phyloP scores from a whole-genome alignment of 2,888 invertebrate genomes.

The Drosophila hamatofila region DNA sequence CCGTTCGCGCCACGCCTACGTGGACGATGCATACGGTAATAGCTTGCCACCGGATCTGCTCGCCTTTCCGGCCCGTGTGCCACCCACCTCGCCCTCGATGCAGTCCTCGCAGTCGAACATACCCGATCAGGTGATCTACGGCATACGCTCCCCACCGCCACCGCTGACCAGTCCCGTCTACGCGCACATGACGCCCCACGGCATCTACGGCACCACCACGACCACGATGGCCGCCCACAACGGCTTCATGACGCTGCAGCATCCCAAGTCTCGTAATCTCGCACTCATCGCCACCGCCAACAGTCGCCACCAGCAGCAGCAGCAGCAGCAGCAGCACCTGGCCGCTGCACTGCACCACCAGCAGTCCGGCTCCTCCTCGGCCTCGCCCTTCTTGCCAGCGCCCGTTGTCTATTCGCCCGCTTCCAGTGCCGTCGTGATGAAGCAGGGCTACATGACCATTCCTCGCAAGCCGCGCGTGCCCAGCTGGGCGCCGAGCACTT shows the following conservation, averaged over 20 bases:
- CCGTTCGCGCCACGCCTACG: slow-evolving; percentile 85
- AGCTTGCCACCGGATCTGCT: slow-evolving; percentile 93
- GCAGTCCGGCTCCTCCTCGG: slow-evolving; percentile 82
- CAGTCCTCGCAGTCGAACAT: slow-evolving; percentile 92
- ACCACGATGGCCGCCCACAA: slow-evolving; percentile 86
- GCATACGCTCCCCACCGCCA: slow-evolving; percentile 82
- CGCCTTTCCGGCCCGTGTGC: slow-evolving; percentile 90
- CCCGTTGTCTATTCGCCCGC: slow-evolving; percentile 88
- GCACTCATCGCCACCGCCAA: slow-evolving; percentile 82
- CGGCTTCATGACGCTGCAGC: slow-evolving; percentile 92
- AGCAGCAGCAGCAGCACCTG: slow-evolving; percentile 63
- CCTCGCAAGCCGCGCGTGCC: slow-evolving; percentile 93
- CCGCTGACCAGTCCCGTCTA: slow-evolving; percentile 88
- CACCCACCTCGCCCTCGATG: slow-evolving; percentile 90
- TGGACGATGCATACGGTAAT: slow-evolving; percentile 86
- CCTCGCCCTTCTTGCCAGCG: slow-evolving; percentile 91
- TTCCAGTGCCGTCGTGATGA: slow-evolving; percentile 83
- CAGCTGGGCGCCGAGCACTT: slow-evolving; percentile 90
- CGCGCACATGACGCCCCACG: slow-evolving; percentile 82
- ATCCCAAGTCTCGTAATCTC: slow-evolving; percentile 87
- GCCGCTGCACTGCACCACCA: slow-evolving; percentile 79
- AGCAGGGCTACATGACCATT: slow-evolving; percentile 94
- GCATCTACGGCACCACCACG: slow-evolving; percentile 87
- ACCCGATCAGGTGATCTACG: slow-evolving; percentile 85
- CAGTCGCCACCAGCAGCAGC: slow-evolving; percentile 86